phyloP scores from a whole-genome alignment of 2,888 invertebrate genomes.

The Thymelicus acteon region DNA sequence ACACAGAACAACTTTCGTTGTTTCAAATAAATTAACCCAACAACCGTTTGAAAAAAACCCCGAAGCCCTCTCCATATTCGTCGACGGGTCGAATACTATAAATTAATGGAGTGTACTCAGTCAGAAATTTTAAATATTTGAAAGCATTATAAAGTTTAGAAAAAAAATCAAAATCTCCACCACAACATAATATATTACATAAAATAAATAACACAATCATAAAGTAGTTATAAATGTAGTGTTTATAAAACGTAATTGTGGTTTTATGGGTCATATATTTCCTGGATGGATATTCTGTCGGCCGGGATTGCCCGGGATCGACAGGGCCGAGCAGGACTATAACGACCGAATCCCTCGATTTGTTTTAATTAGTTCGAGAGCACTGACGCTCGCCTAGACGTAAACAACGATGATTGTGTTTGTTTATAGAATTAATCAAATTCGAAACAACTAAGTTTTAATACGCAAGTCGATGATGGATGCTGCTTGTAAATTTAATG shows the following conservation, averaged over 20 bases:
- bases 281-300: constrained; percentile 60
- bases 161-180: constrained; percentile 77
- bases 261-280: constrained; percentile 79
- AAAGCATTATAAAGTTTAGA: constrained; percentile 76
- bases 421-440: constrained; percentile 53
- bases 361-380: constrained; percentile 68
- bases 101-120: constrained; percentile 81
- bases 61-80: constrained; percentile 57
- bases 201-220: constrained; percentile 84
- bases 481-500: constrained; percentile 27
- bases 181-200: constrained; percentile 80
- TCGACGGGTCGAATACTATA: constrained; percentile 67
- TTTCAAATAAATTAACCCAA: background rate
- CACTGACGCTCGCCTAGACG: constrained; percentile 50
- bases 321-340: constrained; percentile 40
- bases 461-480: constrained; percentile 32
- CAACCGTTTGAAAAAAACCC: constrained; percentile 5
- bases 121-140: constrained; percentile 84
- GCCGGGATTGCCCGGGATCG: constrained; percentile 44
- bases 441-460: constrained; percentile 39
- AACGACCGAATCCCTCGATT: constrained; percentile 54
- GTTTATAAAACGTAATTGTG: constrained; percentile 82
- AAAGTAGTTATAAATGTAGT: constrained; percentile 83
- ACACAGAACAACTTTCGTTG: background rate
- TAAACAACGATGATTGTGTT: constrained; percentile 54